Percentiles rank a stretch among this genome's conserved stretches.
These are phyloP conservation scores for Synanthedon formicaeformis DNA, from an alignment of 2,888 invertebrate genomes.

Conservation along the genomic window DNA sequence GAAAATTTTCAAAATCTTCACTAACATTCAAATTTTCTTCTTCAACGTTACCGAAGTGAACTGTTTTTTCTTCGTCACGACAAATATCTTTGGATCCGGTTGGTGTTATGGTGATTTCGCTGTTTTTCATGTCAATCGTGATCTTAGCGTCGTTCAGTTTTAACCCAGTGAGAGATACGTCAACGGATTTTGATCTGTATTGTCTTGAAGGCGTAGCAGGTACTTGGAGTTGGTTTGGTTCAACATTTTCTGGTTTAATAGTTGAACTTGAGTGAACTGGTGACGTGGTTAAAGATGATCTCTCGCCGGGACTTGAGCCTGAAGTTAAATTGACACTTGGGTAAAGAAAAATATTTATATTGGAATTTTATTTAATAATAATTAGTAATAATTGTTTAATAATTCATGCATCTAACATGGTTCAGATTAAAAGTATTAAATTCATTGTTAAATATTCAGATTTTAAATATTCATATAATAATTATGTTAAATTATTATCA, in stretches of 20 bases:
- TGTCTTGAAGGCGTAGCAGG: slow-evolving; percentile 51
- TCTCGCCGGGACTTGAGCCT: slow-evolving; percentile 62
- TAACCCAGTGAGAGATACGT: slow-evolving; percentile 52
- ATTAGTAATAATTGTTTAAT: too few relatives aligned
- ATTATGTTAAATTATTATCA: too few relatives aligned
- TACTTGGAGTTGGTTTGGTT: slow-evolving; percentile 45
- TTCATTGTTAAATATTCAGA: too few relatives aligned
- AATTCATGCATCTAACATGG: too few relatives aligned
- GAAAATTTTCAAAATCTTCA: slow-evolving; percentile 48
- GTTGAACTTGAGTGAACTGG: slow-evolving; percentile 42
- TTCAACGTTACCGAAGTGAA: slow-evolving; percentile 28
- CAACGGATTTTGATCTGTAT: slow-evolving; percentile 69
- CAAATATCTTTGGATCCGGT: slow-evolving; percentile 39
- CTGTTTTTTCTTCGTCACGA: slow-evolving; percentile 14
- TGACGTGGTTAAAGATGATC: slow-evolving; percentile 50
- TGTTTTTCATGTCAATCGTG: slow-evolving; percentile 52
- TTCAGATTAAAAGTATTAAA: too few relatives aligned
- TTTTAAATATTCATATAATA: too few relatives aligned
- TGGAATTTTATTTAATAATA: too few relatives aligned
- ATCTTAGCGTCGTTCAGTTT: slow-evolving; percentile 51
- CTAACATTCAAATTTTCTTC: slow-evolving; percentile 47
- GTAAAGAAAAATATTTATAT: slow-evolving; percentile 9
- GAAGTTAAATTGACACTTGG: slow-evolving; percentile 24
- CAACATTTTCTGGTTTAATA: slow-evolving; percentile 38
- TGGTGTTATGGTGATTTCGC: slow-evolving; percentile 55